Evolutionary conservation across 2,797 vertebrate species (phyloP).

Genomic region (Takifugu ocellatus): DNA sequence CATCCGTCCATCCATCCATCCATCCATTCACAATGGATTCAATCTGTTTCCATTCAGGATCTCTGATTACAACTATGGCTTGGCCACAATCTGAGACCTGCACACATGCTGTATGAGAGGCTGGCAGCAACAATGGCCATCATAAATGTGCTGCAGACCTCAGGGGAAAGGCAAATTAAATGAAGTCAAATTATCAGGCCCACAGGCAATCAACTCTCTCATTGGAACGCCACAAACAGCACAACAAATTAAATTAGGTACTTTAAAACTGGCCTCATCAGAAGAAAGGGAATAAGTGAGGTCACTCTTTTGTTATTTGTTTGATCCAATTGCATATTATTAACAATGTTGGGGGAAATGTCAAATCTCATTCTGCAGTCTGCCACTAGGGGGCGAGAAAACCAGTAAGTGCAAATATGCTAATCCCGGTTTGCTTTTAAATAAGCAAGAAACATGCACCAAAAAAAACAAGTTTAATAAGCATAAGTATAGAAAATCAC

Average conservation of each 20-base stretch:
- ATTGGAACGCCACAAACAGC: conserved; percentile 35
- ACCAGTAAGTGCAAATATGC: too few species aligned
- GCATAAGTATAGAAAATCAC: too few species aligned
- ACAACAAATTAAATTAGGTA: conserved; percentile 1
- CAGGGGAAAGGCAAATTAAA: conserved; percentile 39
- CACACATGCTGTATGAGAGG: conserved; percentile 37
- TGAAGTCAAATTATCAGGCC: conserved; percentile 47
- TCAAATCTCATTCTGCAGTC: too few species aligned
- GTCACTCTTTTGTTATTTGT: too few species aligned
- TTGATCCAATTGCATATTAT: too few species aligned
- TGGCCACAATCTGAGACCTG: conserved; percentile 21
- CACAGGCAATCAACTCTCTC: conserved; percentile 39
- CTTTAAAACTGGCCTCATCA: too few species aligned
- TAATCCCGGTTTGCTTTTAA: too few species aligned
- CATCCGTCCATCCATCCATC: neutral
- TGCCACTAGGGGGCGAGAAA: too few species aligned
- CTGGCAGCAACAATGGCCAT: conserved; percentile 23
- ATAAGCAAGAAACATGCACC: too few species aligned
- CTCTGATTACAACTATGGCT: conserved; percentile 47
- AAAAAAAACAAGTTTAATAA: too few species aligned
- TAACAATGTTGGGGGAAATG: too few species aligned
- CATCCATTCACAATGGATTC: conserved; percentile 12
- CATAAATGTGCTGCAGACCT: conserved; percentile 25
- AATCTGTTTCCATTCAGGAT: conserved; percentile 44
- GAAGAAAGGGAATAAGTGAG: too few species aligned